Evolutionary conservation across 2,888 invertebrate species (phyloP).

Genomic region (Cryptus viduatorius): DNA sequence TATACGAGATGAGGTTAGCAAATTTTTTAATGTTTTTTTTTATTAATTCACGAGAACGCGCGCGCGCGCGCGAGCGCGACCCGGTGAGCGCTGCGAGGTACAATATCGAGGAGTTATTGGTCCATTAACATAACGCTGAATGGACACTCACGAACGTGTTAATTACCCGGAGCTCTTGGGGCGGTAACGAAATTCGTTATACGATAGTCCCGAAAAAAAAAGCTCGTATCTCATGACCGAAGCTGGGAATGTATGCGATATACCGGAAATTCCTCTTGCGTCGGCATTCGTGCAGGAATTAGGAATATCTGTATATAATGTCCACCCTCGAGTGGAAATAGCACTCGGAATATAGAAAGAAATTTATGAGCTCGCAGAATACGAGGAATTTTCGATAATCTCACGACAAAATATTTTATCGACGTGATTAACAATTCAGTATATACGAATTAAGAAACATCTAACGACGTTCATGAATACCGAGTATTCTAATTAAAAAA

Average conservation of each 20-base stretch:
- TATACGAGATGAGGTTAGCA: conserved; percentile 58
- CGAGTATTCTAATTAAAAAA: too few relatives aligned
- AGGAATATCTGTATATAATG: conserved; percentile 26
- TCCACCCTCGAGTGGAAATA: conserved; percentile 52
- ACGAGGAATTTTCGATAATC: conserved; percentile 19
- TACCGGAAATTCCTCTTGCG: conserved; percentile 68
- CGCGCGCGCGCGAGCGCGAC: conserved; percentile 44
- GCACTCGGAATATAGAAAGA: conserved; percentile 52
- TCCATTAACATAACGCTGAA: conserved; percentile 70
- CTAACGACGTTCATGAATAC: not conserved
- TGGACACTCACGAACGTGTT: conserved; percentile 71
- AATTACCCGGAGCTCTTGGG: conserved; percentile 68
- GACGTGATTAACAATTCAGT: conserved; percentile 23
- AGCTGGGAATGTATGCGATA: conserved; percentile 61
- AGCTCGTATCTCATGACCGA: conserved; percentile 61
- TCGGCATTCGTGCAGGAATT: conserved; percentile 9
- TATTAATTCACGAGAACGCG: conserved; percentile 47
- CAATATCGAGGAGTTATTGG: conserved; percentile 71
- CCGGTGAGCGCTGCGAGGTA: conserved; percentile 56
- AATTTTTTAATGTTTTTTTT: conserved; percentile 41
- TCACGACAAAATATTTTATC: conserved; percentile 57
- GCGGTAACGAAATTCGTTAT: conserved; percentile 69
- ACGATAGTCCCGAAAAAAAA: conserved; percentile 62
- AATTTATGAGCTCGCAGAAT: conserved; percentile 33
- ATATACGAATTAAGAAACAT: conserved; percentile 20